A percentile compares a stretch with the other conserved stretches of the same genome.
Conservation (phyloP, 2,888 invertebrate genomes). For the Pomacea canaliculata region DNA sequence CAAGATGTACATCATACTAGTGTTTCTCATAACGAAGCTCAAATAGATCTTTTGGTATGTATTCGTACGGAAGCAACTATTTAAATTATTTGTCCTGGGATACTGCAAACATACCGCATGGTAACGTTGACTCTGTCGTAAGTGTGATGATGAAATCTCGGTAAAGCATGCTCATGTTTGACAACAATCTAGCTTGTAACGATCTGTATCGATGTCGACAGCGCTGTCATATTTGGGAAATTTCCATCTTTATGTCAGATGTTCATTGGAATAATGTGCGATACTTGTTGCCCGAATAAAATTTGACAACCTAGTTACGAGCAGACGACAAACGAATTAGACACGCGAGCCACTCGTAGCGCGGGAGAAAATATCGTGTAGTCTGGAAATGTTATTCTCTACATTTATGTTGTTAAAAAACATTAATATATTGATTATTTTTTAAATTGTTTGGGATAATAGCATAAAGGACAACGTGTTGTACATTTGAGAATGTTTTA, state of each 20-base stretch:
- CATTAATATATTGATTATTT: neutral
- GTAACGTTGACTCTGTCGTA: neutral
- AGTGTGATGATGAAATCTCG: slow-evolving; percentile 10
- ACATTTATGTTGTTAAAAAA: neutral
- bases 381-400: too few species aligned
- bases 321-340: too few species aligned
- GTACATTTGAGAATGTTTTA: neutral
- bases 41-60: slow-evolving; percentile 52
- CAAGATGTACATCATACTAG: slow-evolving; percentile 22
- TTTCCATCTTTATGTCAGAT: neutral
- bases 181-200: neutral
- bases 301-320: neutral
- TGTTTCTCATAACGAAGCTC: slow-evolving; percentile 42
- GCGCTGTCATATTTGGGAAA: neutral
- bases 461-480: neutral
- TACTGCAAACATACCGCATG: slow-evolving; percentile 5
- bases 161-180: neutral
- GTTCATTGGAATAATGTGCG: neutral
- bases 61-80: neutral
- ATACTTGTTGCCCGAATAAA: neutral
- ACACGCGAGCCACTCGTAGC: too few species aligned
- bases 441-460: neutral
- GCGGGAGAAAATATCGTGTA: too few species aligned
- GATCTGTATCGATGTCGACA: neutral
- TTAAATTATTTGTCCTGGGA: neutral